Base-by-base conservation (phyloP, 2,113 vertebrate genomes). In the Sorex araneus region DNA sequence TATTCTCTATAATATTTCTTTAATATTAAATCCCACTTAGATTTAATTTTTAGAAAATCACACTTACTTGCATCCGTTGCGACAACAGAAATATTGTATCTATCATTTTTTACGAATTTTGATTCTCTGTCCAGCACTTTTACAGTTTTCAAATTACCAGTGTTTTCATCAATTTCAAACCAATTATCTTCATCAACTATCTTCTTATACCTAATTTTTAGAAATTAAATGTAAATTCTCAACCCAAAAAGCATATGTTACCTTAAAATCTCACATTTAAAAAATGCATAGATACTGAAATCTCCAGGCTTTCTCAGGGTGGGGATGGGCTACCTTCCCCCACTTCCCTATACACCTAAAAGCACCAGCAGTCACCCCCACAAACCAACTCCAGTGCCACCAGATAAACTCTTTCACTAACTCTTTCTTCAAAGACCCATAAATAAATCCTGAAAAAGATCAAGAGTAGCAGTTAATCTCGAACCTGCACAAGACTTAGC, bases 81-180 rank as follows among this genome's bases (percentile, higher is more conserved):
- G 0, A 97, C 87, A 64, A 98, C 96, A 12, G 98, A 98, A 76
- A 98, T 50, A 57, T 98, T 98, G 83, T 98, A 98, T 80, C 98
- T 97, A 54, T 98, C 98, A 69, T 97, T 86, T 54, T 96, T 95
- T 77, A 99, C 98, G 70, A 98, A 98, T 28, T 84, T 71, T 2
- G 98, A 97, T 92, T 99, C 99, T 96, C 98, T 98, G 92, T 99
- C 98, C 66, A 99, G 97, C 1, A 97, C 91, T 97, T 98, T 98
- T 19, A 97, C 16, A 13, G 98, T 98, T 91, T 15, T 98, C 97
- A 99, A 97, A 92, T 98, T 93, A 34, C 99, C 99, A 0, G 96
- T 97, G 43, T 18, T 88, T 93, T 93, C 97, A 67, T 98, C 96
- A n/a, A 99, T 97, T 78, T 73, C 97, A 95, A 99, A 95, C 99